A percentile compares a stretch with the other conserved stretches of the same genome.
phyloP scores from a whole-genome alignment of 1,140 invertebrate species.

The Cyrtorhinus lividipennis region DNA sequence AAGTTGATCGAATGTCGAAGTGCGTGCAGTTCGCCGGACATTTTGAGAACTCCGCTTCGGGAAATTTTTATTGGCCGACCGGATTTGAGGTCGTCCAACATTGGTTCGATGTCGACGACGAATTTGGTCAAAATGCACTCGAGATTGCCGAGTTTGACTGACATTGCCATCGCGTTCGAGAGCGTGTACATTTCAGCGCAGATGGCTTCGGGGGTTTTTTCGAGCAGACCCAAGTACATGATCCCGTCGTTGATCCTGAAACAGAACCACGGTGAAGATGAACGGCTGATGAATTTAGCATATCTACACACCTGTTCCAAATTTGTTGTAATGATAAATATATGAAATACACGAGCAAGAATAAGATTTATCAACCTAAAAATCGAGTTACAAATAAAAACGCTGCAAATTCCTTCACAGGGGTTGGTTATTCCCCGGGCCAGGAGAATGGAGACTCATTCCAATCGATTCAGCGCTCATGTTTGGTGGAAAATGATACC shows the following conservation, averaged over 20 bases:
- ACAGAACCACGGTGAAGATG: no score
- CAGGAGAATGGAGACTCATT: no score
- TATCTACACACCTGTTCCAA: no score
- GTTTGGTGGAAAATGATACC: no score
- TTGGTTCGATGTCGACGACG: background rate
- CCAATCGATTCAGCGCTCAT: no score
- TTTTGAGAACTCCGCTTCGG: constrained; percentile 59
- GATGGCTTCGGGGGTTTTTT: constrained; percentile 20
- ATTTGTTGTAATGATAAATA: no score
- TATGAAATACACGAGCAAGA: no score
- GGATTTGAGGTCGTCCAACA: constrained; percentile 47
- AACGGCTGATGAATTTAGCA: no score
- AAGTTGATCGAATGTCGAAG: constrained; percentile 79
- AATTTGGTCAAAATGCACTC: constrained; percentile 37
- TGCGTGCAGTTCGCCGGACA: constrained; percentile 80
- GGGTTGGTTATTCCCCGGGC: no score
- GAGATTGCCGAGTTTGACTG: constrained; percentile 85
- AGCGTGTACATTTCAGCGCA: constrained; percentile 59
- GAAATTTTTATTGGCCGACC: constrained; percentile 52
- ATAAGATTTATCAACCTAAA: no score
- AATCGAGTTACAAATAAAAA: no score
- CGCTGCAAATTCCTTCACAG: no score
- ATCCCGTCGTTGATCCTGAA: constrained; percentile 32
- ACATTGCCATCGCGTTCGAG: constrained; percentile 80
- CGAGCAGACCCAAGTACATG: constrained; percentile 28